Evolutionary conservation across 1,140 invertebrate species (phyloP), one percentile per base, ranked within the genome.

Genomic region (Pinna nobilis): DNA sequence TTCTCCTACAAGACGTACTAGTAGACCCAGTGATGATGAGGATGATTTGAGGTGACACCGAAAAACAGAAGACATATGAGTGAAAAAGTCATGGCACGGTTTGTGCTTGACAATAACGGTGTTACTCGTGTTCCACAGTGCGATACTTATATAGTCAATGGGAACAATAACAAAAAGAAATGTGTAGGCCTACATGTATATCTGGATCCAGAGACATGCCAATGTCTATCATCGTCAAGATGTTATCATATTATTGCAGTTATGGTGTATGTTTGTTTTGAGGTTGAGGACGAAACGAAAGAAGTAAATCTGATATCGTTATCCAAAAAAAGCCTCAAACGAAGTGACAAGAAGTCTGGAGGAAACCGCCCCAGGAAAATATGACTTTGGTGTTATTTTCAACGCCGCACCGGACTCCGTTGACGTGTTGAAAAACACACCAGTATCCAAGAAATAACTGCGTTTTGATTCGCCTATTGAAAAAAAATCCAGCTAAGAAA

Each of bases 281-380:
- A 9, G 7, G 25, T 53, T 53, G 55, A 15, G 6, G 30, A 61
- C 4, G 7, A 41, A 23, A 35, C 35, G 9, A 33, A n/a, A 35
- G 37, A 18, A 15, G 59, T 61, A 20, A 61, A 28, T 39, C 37
- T 61, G 6, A 20, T 20, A 5, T 3, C 28, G 3, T 57, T 57
- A 28, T 57, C 53, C 5, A 57, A n/a, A 11, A 35, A 39, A 39
- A 61, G 33, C 11, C 15, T 33, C 13, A 61, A 39, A 61, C n/a
- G 33, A 3, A 61, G 7, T 61, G 30, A 61, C n/a, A 61, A 61
- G 39, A 61, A 61, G 33, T 61, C 59, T n/a, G 59, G 59, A 23
- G 39, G 59, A 35, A 61, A 61, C 35, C 15, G 30, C 35, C 59
- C 59, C 3, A 61, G 59, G 20, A 18, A 9, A 3, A 61, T n/a